Base-by-base conservation (phyloP, 2,113 vertebrate genomes). In the Mustela lutreola region DNA sequence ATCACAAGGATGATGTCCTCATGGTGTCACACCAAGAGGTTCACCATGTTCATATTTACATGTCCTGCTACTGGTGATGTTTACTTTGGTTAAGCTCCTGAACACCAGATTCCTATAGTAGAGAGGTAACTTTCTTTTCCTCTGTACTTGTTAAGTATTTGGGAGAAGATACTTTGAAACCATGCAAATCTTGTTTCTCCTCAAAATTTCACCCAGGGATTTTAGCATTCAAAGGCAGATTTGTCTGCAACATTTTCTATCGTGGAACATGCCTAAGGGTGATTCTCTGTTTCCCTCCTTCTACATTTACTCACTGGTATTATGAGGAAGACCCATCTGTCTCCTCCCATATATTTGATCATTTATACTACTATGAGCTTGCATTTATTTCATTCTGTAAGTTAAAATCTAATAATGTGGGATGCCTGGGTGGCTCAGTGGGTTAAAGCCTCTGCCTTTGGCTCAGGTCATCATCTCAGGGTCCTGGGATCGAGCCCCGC, bases 181-280 rank as follows among this genome's bases (percentile, higher is more conserved):
- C 71, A 60, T 9, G 36, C 42, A 92, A 93, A 76, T n/a, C 19
- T 78, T 62, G 9, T 62, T 92, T 94, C 36, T 92, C 62, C 48
- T 92, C 22, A 62, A 88, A 91, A 18, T 92, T 63, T 84, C 24
- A 85, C 22, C 21, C 26, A 45, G n/a, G 24, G 92, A 90, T 93
- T 87, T 73, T 67, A 81, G n/a, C 48, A 86, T 58, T 90, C 65
- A 87, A n/a, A 7, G 22, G 60, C 24, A 88, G 16, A 14, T 76
- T 62, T 58, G 11, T 53, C 36, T 62, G 12, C 4, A 89, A 83
- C 28, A 79, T 73, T 56, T 87, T 39, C 71, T 73, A 88, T 53
- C 50, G 22, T 83, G 70, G 11, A 33, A 48, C 26, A 89, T 75
- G 10, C 33, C 26, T 84, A 42, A 48, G 22, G 9, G 12, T 19